Percentiles rank a stretch among this genome's conserved stretches.
These are phyloP conservation scores for Zophobas morio DNA, from an alignment of 1,140 invertebrate genomes.

Conservation along the genomic window DNA sequence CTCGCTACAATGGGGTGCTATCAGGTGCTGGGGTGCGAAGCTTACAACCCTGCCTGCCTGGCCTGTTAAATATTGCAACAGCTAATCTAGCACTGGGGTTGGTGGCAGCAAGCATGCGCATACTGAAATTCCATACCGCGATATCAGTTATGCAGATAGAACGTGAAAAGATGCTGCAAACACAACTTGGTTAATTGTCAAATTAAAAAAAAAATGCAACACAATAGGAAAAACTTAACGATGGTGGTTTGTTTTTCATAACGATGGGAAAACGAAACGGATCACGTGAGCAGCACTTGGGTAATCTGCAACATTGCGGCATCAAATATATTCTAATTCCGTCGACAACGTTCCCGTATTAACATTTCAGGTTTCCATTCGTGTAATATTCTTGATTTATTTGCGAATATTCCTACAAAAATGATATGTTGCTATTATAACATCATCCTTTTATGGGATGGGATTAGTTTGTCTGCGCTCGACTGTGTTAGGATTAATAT, in stretches of 20 bases:
- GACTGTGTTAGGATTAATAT: constrained; percentile 48
- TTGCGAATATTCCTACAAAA: constrained; percentile 45
- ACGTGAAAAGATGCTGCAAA: constrained; percentile 49
- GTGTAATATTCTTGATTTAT: constrained; percentile 48
- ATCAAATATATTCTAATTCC: constrained; percentile 46
- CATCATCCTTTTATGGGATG: constrained; percentile 46
- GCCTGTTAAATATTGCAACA: constrained; percentile 57
- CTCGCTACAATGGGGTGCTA: constrained; percentile 46
- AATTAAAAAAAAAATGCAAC: constrained; percentile 18
- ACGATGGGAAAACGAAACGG: constrained; percentile 4
- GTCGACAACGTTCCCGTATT: constrained; percentile 35
- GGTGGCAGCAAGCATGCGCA: constrained; percentile 48
- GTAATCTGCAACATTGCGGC: constrained; percentile 27
- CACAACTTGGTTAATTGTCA: constrained; percentile 37
- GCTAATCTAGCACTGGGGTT: constrained; percentile 57
- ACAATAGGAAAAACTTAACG: background rate
- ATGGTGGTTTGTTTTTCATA: constrained; percentile 8
- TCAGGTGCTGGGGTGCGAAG: constrained; percentile 49
- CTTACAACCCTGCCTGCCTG: constrained; percentile 48
- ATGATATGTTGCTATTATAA: constrained; percentile 48
- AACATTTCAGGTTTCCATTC: constrained; percentile 43
- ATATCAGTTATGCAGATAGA: constrained; percentile 58
- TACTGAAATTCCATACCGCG: constrained; percentile 40
- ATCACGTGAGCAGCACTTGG: constrained; percentile 6
- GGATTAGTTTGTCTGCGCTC: constrained; percentile 49